These are phyloP conservation scores for Nasua narica DNA, from an alignment of 2,797 vertebrate genomes.

Conservation along the genomic window DNA sequence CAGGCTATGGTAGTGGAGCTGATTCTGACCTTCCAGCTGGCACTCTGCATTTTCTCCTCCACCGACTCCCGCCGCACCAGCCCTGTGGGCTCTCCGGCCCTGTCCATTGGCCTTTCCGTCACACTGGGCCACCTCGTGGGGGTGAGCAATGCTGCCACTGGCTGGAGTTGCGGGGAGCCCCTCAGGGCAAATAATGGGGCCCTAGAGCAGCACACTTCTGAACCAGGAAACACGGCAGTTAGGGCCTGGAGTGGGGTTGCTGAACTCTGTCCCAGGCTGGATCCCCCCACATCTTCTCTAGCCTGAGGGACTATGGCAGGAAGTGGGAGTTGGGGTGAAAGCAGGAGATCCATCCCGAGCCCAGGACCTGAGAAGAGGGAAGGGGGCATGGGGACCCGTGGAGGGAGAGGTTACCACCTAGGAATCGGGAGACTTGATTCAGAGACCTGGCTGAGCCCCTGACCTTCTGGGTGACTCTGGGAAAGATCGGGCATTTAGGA, in stretches of 20 bases:
- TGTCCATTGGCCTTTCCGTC: slow-evolving; percentile 85
- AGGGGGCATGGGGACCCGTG: background rate
- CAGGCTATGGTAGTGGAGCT: slow-evolving; percentile 85
- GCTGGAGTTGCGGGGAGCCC: background rate
- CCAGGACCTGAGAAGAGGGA: background rate
- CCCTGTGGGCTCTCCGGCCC: slow-evolving; percentile 80
- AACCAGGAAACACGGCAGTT: background rate
- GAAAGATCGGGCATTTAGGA: background rate
- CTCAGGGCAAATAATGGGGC: background rate
- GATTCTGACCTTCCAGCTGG: slow-evolving; percentile 87
- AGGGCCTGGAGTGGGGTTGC: background rate
- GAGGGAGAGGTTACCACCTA: background rate
- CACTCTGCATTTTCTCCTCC: slow-evolving; percentile 83
- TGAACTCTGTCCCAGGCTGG: background rate
- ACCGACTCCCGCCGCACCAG: slow-evolving; percentile 81
- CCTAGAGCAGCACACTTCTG: background rate
- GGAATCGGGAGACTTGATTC: background rate
- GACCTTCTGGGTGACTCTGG: background rate
- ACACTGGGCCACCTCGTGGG: slow-evolving; percentile 85
- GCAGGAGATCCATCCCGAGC: background rate
- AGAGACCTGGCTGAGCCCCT: background rate
- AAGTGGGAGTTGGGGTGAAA: background rate
- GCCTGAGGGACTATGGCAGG: background rate
- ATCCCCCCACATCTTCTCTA: background rate
- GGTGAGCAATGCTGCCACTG: slow-evolving; percentile 76